Conservation (phyloP, 2,888 invertebrate genomes). For the Apamea sordens region DNA sequence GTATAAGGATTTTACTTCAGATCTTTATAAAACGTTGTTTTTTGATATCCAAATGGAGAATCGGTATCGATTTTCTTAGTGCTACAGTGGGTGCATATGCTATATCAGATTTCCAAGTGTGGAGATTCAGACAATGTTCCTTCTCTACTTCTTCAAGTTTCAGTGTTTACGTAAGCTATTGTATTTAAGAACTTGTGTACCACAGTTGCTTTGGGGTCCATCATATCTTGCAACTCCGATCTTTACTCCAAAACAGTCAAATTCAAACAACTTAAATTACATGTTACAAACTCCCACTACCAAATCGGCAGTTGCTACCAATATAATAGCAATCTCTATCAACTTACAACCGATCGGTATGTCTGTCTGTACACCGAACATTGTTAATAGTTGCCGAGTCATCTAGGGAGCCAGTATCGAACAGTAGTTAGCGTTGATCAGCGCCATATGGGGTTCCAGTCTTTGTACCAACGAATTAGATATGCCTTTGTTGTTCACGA, state of each 20-base stretch:
- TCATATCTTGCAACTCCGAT: background rate
- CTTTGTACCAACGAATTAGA: constrained; percentile 65
- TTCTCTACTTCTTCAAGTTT: background rate
- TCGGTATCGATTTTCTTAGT: background rate
- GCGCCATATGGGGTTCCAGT: constrained; percentile 77
- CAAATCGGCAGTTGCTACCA: constrained; percentile 53
- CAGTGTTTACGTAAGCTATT: background rate
- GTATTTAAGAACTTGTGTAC: background rate
- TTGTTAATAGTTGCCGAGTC: constrained; percentile 79
- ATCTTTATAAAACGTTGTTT: background rate
- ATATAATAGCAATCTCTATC: constrained; percentile 52
- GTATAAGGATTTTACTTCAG: background rate
- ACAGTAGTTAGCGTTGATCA: constrained; percentile 81
- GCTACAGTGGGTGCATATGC: background rate
- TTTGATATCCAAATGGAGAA: background rate
- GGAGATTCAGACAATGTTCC: background rate
- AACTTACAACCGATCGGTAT: constrained; percentile 61
- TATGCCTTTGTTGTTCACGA: constrained; percentile 59
- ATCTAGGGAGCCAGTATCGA: constrained; percentile 77
- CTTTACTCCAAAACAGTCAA: background rate
- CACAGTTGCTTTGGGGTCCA: background rate
- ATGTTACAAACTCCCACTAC: constrained; percentile 11
- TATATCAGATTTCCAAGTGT: background rate
- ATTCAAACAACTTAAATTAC: constrained; percentile 38
- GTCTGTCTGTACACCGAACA: constrained; percentile 58